phyloP scores from a whole-genome alignment of 1,140 invertebrate genomes.

The Potamilus streckersoni region DNA sequence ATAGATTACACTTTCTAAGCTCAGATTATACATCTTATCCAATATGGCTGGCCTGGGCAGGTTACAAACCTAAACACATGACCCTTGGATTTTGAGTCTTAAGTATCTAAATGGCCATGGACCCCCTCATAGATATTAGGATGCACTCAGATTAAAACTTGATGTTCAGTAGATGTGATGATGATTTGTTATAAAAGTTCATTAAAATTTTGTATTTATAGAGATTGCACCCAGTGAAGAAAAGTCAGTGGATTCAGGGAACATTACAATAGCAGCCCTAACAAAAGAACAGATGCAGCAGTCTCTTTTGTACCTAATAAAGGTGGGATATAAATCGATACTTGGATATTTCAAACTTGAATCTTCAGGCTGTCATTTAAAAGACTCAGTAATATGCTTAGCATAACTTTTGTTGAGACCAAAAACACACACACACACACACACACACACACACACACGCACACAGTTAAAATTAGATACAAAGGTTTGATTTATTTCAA shows the following conservation, averaged over 20 bases:
- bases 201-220: background rate
- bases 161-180: background rate
- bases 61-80: too few species aligned
- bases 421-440: background rate
- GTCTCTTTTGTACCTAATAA: constrained; percentile 86
- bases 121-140: too few species aligned
- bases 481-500: too few species aligned
- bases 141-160: too few species aligned
- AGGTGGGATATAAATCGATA: constrained; percentile 58
- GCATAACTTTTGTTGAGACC: background rate
- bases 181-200: background rate
- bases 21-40: too few species aligned
- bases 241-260: constrained; percentile 17
- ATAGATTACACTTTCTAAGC: too few species aligned
- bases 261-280: constrained; percentile 71
- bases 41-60: too few species aligned
- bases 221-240: constrained; percentile 5
- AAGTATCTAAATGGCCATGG: too few species aligned
- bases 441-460: background rate
- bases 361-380: background rate
- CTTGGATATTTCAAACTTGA: background rate
- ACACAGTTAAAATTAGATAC: background rate
- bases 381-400: background rate
- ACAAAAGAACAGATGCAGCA: constrained; percentile 89
- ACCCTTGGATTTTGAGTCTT: too few species aligned